These are phyloP conservation scores for Chitala chitala DNA, from an alignment of 2,113 vertebrate species.

Conservation along the genomic window DNA sequence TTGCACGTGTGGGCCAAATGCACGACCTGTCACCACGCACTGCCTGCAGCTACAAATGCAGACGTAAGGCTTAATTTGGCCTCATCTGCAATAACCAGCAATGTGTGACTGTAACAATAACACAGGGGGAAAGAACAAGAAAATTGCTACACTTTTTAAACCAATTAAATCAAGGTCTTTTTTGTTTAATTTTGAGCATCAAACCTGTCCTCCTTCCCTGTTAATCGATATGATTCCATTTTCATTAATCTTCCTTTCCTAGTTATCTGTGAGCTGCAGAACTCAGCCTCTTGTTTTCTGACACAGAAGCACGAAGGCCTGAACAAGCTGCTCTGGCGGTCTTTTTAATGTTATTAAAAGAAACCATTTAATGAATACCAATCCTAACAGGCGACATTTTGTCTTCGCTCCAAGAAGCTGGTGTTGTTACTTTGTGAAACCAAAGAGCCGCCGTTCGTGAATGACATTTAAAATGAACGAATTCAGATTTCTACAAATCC, in stretches of 20 bases:
- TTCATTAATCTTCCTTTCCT: conserved; percentile 4
- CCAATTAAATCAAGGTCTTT: conserved; percentile 5
- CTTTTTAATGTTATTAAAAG: conserved; percentile 6
- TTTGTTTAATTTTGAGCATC: background rate
- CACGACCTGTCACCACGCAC: conserved; percentile 22
- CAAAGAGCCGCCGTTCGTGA: background rate
- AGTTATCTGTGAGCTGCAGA: conserved; percentile 14
- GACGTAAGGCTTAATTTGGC: background rate
- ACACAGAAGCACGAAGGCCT: background rate
- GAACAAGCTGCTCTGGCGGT: background rate
- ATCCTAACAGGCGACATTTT: conserved; percentile 7
- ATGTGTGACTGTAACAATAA: background rate
- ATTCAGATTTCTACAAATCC: background rate
- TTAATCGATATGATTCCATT: background rate
- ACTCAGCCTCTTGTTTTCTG: background rate
- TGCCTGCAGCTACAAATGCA: conserved; percentile 17
- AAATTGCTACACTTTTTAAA: background rate
- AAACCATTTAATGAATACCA: conserved; percentile 11
- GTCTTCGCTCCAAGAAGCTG: background rate
- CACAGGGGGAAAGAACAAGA: background rate
- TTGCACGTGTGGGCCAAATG: conserved; percentile 16
- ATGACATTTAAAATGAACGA: background rate
- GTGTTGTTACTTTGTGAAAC: background rate
- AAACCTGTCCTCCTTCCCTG: background rate
- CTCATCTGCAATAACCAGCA: background rate